Base-by-base conservation (phyloP, 2,888 invertebrate genomes). In the Alviniconcha strummeri region DNA sequence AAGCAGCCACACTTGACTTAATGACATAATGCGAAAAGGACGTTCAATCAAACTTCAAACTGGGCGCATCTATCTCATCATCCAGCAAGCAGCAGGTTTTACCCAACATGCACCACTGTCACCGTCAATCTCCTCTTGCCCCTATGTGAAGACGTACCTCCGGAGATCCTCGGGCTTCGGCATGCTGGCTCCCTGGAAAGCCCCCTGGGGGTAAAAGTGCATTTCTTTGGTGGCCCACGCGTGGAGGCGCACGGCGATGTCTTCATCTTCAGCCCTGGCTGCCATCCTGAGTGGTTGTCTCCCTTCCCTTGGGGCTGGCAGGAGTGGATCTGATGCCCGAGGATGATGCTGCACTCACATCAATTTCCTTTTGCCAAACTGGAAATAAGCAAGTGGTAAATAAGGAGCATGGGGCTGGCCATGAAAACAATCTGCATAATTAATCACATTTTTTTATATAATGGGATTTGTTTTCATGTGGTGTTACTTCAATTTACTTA, bases 161-260 rank as follows among this genome's bases (percentile, higher is more conserved):
- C 83, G 86, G 60, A 87, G 84, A 19, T 87, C 83, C 8, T 87
- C 87, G 4, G 75, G 57, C 9, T 72, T 84, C 4, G 88, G 88
- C 6, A 86, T 80, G 64, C 76, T 72, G 8, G 85, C 78, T 52
- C 86, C 85, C 72, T 85, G 84, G 83, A 86, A 84, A n/a, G 81
- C 60, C 17, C 88, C 88, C 78, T 87, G 87, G 7, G 88, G 87
- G n/a, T 81, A 83, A 69, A 86, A 88, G 74, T 86, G 84, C 88
- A 88, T 88, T 76, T 88, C 88, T 71, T 86, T 57, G 52, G 79
- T 80, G 5, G 85, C 82, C 88, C 88, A 88, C 17, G 56, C n/a
- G 36, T 87, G 86, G 19, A 88, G 83, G 57, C 80, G 75, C 4
- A 67, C 69, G 19, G 86, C 85, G 17, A 87, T 15, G 57, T 86